These are phyloP conservation scores for Diaperis boleti DNA, from an alignment of 2,888 invertebrate species.

Conservation along the genomic window DNA sequence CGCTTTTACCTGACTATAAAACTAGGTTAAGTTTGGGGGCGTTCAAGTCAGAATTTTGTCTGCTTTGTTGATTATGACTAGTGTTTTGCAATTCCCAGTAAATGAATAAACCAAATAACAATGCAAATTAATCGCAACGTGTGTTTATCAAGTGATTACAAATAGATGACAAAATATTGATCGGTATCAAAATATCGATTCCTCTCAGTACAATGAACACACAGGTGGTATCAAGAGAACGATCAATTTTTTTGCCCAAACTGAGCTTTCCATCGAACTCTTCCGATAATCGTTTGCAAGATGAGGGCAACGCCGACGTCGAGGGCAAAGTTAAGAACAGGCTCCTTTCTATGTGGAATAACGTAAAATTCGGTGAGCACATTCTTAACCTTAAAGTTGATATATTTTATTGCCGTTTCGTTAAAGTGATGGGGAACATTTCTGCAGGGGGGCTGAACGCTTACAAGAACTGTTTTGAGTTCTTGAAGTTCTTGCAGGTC, in stretches of 20 bases:
- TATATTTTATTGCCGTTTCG: no score
- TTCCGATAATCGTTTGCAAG: constrained; percentile 58
- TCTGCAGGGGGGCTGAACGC: no score
- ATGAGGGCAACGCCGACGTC: constrained; percentile 67
- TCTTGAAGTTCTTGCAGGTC: no score
- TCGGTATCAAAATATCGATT: constrained; percentile 27
- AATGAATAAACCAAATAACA: constrained; percentile 20
- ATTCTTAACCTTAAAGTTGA: constrained; percentile 32
- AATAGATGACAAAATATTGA: constrained; percentile 15
- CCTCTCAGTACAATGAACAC: constrained; percentile 52
- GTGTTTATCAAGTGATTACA: constrained; percentile 2
- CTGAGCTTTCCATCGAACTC: constrained; percentile 52
- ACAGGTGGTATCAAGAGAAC: constrained; percentile 55
- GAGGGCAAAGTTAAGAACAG: constrained; percentile 86
- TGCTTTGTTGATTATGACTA: constrained; percentile 5
- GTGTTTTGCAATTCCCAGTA: neutral
- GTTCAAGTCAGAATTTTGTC: no score
- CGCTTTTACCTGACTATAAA: neutral
- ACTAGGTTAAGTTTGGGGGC: neutral
- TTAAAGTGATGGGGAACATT: no score
- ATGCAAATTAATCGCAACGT: constrained; percentile 27
- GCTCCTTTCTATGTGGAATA: constrained; percentile 90
- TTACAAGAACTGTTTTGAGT: no score
- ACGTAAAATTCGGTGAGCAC: constrained; percentile 84
- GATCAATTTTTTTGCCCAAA: constrained; percentile 50